Evolutionary conservation across 2,888 invertebrate species (phyloP), one percentile per base, ranked within the genome.

Genomic region (Steinernema hermaphroditum): DNA sequence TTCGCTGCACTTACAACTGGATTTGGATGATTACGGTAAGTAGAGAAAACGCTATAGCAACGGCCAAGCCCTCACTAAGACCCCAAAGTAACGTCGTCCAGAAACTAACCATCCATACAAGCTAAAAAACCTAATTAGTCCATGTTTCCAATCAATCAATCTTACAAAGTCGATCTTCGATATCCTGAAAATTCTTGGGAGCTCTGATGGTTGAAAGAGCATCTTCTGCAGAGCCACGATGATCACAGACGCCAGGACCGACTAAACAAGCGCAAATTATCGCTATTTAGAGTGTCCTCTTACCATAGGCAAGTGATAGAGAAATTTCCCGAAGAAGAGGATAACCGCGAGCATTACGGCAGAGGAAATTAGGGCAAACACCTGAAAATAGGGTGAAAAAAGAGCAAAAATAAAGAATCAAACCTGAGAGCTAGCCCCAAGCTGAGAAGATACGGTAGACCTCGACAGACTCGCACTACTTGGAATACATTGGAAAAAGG

Each of bases 251-350:
- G 87, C 87, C 0, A 89, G 83, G 2, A 87, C 82, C 57, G 82
- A 82, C 77, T 79, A 46, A 69, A 79, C 74, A 37, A 34, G 27
- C 68, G 27, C 0, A n/a, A n/a, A n/a, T n/a, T n/a, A n/a, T n/a
- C n/a, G n/a, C n/a, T n/a, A n/a, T n/a, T n/a, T n/a, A n/a, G n/a
- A n/a, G n/a, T n/a, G n/a, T n/a, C n/a, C n/a, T n/a, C 43, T 37
- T 88, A 91, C 92, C 86, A 90, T 90, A 71, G 95, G 95, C 75
- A 95, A 88, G 62, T 91, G 90, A 87, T 93, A 91, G 87, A 95
- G 93, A 87, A 93, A 92, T 37, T 93, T 93, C 0, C 93, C 94
- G 77, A 94, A 90, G 91, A 92, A 93, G 73, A 94, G 89, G 74
- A 96, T 88, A 68, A 95, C 92, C 80, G 91, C 88, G 1, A 94